Conservation (phyloP, 2,888 invertebrate species). For the Lathronympha strigana region DNA sequence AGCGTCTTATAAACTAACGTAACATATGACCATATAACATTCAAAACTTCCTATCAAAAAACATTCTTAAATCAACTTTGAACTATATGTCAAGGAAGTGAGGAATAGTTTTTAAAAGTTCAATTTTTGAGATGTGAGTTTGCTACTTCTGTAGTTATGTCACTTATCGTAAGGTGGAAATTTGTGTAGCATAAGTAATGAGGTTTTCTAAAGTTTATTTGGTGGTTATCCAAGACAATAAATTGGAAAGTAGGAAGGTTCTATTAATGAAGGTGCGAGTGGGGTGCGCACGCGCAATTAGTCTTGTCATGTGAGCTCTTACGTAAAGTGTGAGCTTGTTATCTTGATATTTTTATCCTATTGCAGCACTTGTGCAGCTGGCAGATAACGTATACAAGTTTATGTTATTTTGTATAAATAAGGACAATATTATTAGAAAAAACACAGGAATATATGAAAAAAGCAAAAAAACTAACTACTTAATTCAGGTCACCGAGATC, state of each 20-base stretch:
- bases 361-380: too few species aligned
- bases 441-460: too few species aligned
- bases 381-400: too few species aligned
- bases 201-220: slow-evolving; percentile 56
- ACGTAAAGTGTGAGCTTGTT: slow-evolving; percentile 16
- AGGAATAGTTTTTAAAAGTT: neutral
- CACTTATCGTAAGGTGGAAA: slow-evolving; percentile 47
- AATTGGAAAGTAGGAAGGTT: slow-evolving; percentile 65
- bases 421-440: too few species aligned
- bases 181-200: slow-evolving; percentile 40
- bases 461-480: too few species aligned
- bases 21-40: slow-evolving; percentile 12
- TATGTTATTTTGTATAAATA: too few species aligned
- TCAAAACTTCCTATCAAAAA: neutral
- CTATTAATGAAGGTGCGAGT: slow-evolving; percentile 31
- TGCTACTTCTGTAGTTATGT: slow-evolving; percentile 40
- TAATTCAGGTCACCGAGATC: too few species aligned
- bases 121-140: neutral
- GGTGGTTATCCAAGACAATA: slow-evolving; percentile 63
- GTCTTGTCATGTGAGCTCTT: slow-evolving; percentile 31
- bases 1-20: slow-evolving; percentile 34
- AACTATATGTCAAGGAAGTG: neutral
- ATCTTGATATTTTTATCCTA: neutral
- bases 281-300: slow-evolving; percentile 30
- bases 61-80: neutral